phyloP scores from a whole-genome alignment of 2,888 invertebrate genomes.

The Lasioglossum marginatum region DNA sequence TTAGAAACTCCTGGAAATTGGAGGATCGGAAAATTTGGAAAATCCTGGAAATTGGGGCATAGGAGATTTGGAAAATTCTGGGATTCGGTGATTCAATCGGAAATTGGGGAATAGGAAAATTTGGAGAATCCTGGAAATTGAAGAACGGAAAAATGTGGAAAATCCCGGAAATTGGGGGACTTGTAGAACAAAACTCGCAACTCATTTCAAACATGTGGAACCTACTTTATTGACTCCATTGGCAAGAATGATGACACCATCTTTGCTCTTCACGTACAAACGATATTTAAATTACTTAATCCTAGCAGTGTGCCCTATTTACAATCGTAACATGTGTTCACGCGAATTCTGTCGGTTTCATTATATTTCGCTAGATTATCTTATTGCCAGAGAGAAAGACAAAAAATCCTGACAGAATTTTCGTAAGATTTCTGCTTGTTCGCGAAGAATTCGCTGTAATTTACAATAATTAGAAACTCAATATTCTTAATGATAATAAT shows the following conservation, averaged over 20 bases:
- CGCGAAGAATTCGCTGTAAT: background rate
- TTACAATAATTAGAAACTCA: constrained; percentile 8
- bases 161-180: too few relatives aligned
- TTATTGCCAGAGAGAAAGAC: constrained; percentile 1
- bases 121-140: background rate
- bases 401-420: constrained; percentile 17
- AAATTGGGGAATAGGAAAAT: too few relatives aligned
- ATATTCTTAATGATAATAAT: constrained; percentile 40
- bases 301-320: constrained; percentile 49
- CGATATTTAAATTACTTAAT: constrained; percentile 49
- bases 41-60: too few relatives aligned
- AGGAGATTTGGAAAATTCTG: too few relatives aligned
- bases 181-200: background rate
- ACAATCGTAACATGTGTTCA: constrained; percentile 47
- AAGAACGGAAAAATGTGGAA: background rate
- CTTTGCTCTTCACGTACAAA: constrained; percentile 49
- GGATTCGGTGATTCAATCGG: too few relatives aligned
- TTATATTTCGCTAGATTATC: background rate
- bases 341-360: constrained; percentile 7
- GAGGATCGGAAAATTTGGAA: too few relatives aligned
- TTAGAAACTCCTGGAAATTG: too few relatives aligned
- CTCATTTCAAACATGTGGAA: constrained; percentile 36
- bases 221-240: constrained; percentile 67
- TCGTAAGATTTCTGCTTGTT: background rate
- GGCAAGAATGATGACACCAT: constrained; percentile 36